phyloP scores from a whole-genome alignment of 1,140 invertebrate genomes.

The Nebria ingens region DNA sequence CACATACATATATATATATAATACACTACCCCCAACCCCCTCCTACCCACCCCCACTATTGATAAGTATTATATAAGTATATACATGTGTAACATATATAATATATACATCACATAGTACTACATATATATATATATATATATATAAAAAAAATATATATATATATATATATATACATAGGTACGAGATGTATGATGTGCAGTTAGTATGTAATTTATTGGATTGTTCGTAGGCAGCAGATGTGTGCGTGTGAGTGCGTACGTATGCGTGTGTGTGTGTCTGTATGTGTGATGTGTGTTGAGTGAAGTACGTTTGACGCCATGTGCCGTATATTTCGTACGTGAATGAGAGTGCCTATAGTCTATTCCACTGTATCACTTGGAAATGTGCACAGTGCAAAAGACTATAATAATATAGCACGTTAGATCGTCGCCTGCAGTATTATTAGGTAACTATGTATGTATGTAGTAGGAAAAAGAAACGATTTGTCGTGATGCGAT shows the following conservation, averaged over 20 bases:
- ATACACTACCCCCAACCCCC: background rate
- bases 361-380: no score
- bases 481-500: no score
- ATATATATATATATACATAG: background rate
- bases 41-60: background rate
- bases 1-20: no score
- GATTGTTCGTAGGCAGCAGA: background rate
- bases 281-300: background rate
- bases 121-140: slow-evolving; percentile 1
- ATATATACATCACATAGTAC: background rate
- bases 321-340: no score
- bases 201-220: slow-evolving; percentile 5
- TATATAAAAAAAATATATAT: background rate
- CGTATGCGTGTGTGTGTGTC: background rate
- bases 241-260: background rate
- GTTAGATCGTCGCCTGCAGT: slow-evolving; percentile 1
- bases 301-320: no score
- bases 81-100: no score
- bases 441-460: background rate
- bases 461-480: background rate
- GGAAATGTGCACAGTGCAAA: no score
- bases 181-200: slow-evolving; percentile 6
- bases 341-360: no score
- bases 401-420: no score
- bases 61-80: background rate